These are phyloP conservation scores for Spatulosminthurus flaviceps DNA, from an alignment of 2,888 invertebrate species.

Conservation along the genomic window DNA sequence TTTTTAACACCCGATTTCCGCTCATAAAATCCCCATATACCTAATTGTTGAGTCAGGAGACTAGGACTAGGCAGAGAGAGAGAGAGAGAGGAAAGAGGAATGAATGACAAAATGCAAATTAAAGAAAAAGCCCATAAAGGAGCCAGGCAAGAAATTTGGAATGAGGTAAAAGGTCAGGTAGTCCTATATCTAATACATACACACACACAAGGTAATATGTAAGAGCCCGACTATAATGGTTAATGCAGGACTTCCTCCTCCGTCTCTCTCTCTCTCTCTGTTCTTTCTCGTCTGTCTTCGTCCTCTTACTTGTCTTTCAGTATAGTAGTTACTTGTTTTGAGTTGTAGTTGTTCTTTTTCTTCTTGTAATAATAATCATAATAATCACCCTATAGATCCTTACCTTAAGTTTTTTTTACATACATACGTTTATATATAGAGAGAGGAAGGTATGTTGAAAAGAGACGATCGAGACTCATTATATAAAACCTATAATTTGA, in stretches of 20 bases:
- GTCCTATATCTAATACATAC: not conserved
- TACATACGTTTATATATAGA: not conserved
- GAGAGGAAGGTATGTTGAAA: constrained; percentile 6
- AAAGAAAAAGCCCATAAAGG: constrained; percentile 13
- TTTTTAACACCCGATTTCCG: constrained; percentile 27
- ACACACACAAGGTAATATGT: not conserved
- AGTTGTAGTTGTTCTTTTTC: no score
- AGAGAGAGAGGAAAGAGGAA: not conserved
- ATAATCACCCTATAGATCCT: no score
- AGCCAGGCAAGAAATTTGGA: not conserved
- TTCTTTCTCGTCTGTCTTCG: not conserved
- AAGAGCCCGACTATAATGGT: not conserved
- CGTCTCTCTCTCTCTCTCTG: not conserved
- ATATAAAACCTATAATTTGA: constrained; percentile 52
- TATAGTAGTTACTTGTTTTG: no score
- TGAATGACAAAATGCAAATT: constrained; percentile 11
- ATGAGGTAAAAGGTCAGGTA: constrained; percentile 40
- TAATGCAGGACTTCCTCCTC: constrained; percentile 35
- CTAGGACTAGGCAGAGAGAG: not conserved
- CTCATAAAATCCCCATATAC: constrained; percentile 1
- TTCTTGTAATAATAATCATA: no score
- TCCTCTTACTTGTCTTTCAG: not conserved
- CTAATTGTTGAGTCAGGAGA: no score
- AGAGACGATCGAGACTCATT: constrained; percentile 45
- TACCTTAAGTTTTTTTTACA: no score